Base-by-base conservation (phyloP, 1,140 invertebrate species). In the Drosophila saltans region DNA sequence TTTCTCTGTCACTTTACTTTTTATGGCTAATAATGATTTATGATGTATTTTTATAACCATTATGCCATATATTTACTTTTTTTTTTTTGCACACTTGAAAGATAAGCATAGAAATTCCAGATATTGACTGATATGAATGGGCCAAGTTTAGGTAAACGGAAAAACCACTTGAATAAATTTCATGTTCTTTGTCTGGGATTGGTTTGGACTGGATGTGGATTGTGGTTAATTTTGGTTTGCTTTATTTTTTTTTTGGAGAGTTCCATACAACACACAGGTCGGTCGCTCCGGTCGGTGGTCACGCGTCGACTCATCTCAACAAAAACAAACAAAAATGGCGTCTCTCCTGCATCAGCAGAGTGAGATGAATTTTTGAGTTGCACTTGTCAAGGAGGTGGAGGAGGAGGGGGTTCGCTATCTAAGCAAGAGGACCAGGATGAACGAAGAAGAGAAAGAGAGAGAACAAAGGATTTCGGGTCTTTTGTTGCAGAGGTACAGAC, bases 401-500 rank as follows among this genome's bases (percentile, higher is more conserved):
- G 16, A 16, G 16, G 16, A 16, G 28, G 58, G 56, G 21, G 24
- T 52, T 45, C 33, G 3, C 33, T 36, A 36, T 1, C 33, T 36
- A 36, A 36, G 33, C 33, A 36, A 36, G 26, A 24, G 2, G 39
- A 40, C 36, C 28, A 69, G 73, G 45, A 52, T 26, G 45, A 26
- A 24, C 21, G 3, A 48, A 48, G 7, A 24, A 24, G 4, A 48
- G 21, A 24, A 6, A 48, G 45, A 24, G 45, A 52, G 21, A 26
- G 45, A 75, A 75, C 73, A 75, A 75, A 75, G 73, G 73, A 75
- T 66, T 41, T 10, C 0, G 3, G 2, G 16, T 67, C 8, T 11
- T 41, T 10, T 39, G 21, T 33, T 10, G 7, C 28, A 43, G 52
- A 2, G 21, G 45, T 26, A 36, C 33, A 36, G 33, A 1, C 33